Evolutionary conservation across 1,140 invertebrate species (phyloP), one percentile per base, ranked within the genome.

Genomic region (Belonocnema kinseyi): DNA sequence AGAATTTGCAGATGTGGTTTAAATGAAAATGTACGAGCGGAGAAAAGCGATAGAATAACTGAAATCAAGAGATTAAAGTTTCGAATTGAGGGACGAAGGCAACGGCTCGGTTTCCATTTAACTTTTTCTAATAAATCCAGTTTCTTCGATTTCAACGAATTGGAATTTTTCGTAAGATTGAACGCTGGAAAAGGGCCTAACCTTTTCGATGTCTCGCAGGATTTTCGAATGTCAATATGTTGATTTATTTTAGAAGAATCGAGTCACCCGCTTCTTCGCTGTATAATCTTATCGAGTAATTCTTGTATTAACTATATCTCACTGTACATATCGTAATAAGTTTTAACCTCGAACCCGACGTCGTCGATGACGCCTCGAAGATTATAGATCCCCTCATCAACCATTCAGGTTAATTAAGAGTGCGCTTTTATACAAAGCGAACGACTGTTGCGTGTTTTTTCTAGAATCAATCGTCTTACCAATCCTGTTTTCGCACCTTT

Each of bases 321-420:
- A 88, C 88, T 91, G 89, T 91, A 90, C 89, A 90, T 91, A 91
- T 91, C 88, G 84, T 82, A 88, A 87, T 81, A 82, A 81, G 74
- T 83, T 71, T 83, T 66, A 66, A 66, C 46, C 61, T 66, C 61
- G 61, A 66, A 66, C 61, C 73, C 74, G 70, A 78, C 46, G 74
- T 80, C 78, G 50, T 83, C 50, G 53, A 77, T 72, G 73, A 80
- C 75, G 77, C 77, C 71, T 74, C 66, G 66, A 77, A 71, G 77
- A 86, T 84, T 83, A 78, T 82, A 82, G 75, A 75, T 84, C 85
- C 77, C 78, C 72, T 78, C 79, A 53, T 77, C 70, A 74, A 51
- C 79, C 71, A 71, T 72, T 13, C 66, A 74, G 50, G 71, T 54
- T 80, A 79, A 72, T 77, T 80, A 75, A 74, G 75, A 77, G 61